Evolutionary conservation across 2,888 invertebrate species (phyloP).

Genomic region (Agriopis aurantiaria): DNA sequence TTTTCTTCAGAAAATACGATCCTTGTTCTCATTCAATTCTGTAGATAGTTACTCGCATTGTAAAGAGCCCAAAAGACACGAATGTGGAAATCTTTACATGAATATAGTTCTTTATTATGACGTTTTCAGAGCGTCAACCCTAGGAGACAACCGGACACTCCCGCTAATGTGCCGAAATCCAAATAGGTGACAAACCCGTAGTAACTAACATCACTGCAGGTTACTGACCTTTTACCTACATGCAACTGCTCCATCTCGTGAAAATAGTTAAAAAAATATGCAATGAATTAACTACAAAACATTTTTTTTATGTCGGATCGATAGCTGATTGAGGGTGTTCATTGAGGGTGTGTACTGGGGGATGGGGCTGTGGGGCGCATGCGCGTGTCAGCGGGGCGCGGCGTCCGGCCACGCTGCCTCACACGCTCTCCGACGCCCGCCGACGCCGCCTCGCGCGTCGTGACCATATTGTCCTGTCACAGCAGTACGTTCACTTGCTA

Average conservation of each 20-base stretch:
- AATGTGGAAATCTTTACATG: not conserved
- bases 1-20: too few relatives aligned
- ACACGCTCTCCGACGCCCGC: slow-evolving; percentile 84
- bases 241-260: slow-evolving; percentile 43
- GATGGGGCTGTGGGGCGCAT: slow-evolving; percentile 68
- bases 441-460: slow-evolving; percentile 76
- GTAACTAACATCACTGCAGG: slow-evolving; percentile 4
- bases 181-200: slow-evolving; percentile 3
- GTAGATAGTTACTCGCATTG: too few relatives aligned
- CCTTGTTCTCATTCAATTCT: too few relatives aligned
- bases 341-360: slow-evolving; percentile 70
- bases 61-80: too few relatives aligned
- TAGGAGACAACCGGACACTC: not conserved
- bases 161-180: not conserved
- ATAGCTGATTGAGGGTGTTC: slow-evolving; percentile 80
- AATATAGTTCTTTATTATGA: too few relatives aligned
- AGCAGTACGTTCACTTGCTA: slow-evolving; percentile 94
- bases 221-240: slow-evolving; percentile 56
- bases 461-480: slow-evolving; percentile 99
- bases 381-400: slow-evolving; percentile 79
- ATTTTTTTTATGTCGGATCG: slow-evolving; percentile 67
- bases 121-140: slow-evolving; percentile 10
- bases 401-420: slow-evolving; percentile 77
- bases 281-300: slow-evolving; percentile 68
- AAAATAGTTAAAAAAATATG: slow-evolving; percentile 50